Conservation (phyloP, 2,888 invertebrate species). For the Saturnia pavonia region DNA sequence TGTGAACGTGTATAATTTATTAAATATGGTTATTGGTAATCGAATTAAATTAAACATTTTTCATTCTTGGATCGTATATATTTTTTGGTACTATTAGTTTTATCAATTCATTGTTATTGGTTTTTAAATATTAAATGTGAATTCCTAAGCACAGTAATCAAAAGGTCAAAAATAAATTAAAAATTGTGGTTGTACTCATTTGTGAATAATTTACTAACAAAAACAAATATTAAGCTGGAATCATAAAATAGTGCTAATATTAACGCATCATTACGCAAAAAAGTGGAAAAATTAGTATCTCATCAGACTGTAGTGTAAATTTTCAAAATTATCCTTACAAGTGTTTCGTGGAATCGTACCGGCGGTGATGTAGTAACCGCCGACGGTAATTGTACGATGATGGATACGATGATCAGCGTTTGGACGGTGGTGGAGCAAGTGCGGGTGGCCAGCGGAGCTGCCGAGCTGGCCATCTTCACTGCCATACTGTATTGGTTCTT, state of each 20-base stretch:
- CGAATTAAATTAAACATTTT: neutral
- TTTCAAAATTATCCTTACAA: conserved; percentile 54
- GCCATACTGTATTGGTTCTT: conserved; percentile 84
- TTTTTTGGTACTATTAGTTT: neutral
- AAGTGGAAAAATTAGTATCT: neutral
- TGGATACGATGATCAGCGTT: conserved; percentile 75
- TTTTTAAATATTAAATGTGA: neutral
- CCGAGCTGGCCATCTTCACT: conserved; percentile 83
- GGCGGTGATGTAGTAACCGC: conserved; percentile 65
- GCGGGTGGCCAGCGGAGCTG: conserved; percentile 81
- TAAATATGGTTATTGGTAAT: neutral
- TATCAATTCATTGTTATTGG: neutral
- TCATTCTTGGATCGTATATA: neutral
- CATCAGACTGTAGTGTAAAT: neutral
- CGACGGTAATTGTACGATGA: conserved; percentile 50
- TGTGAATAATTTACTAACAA: neutral
- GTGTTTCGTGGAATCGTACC: conserved; percentile 58
- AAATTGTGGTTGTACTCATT: neutral
- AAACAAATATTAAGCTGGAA: neutral
- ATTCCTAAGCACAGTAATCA: conserved; percentile 2
- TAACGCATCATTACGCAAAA: neutral
- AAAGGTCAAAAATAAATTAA: neutral
- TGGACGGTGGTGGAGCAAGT: conserved; percentile 77
- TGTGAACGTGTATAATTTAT: neutral
- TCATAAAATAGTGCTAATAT: neutral